A percentile compares a stretch with the other conserved stretches of the same genome.
Conservation (phyloP, 2,113 vertebrate species). For the Lophius piscatorius region DNA sequence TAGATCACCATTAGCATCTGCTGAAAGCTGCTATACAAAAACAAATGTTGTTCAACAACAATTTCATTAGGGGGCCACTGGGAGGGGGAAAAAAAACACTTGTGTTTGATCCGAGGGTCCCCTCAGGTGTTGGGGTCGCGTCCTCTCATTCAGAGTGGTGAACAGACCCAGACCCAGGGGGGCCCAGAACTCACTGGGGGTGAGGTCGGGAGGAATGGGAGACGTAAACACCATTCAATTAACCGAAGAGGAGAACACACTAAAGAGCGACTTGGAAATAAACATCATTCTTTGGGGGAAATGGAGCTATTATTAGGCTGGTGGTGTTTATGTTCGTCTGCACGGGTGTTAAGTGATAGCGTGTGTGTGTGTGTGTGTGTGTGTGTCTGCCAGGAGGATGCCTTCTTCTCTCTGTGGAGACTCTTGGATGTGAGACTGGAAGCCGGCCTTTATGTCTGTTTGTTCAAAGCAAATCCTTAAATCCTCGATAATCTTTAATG, state of each 20-base stretch:
- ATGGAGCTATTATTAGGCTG: constrained; percentile 64
- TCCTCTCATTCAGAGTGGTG: constrained; percentile 49
- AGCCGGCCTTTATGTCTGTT: no score
- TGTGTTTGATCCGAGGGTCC: constrained; percentile 52
- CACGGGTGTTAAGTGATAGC: constrained; percentile 57
- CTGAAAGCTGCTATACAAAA: constrained; percentile 57
- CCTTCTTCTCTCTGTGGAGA: constrained; percentile 31
- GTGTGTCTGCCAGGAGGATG: constrained; percentile 19
- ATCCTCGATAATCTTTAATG: constrained; percentile 1
- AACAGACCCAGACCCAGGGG: constrained; percentile 64
- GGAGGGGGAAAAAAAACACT: constrained; percentile 13
- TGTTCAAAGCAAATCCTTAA: constrained; percentile 25
- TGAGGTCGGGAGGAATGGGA: constrained; percentile 51
- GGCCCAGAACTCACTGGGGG: constrained; percentile 47
- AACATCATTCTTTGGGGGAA: constrained; percentile 61
- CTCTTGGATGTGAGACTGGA: constrained; percentile 29
- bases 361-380: constrained; percentile 31
- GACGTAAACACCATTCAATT: constrained; percentile 70
- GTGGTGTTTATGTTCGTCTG: constrained; percentile 66
- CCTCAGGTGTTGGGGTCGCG: constrained; percentile 36
- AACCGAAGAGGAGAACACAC: constrained; percentile 20
- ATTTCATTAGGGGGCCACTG: constrained; percentile 46
- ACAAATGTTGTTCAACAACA: constrained; percentile 53
- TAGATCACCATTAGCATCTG: constrained; percentile 48
- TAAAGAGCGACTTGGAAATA: constrained; percentile 60